Conservation (phyloP, 1,140 invertebrate species). For the Papilio polyxenes region DNA sequence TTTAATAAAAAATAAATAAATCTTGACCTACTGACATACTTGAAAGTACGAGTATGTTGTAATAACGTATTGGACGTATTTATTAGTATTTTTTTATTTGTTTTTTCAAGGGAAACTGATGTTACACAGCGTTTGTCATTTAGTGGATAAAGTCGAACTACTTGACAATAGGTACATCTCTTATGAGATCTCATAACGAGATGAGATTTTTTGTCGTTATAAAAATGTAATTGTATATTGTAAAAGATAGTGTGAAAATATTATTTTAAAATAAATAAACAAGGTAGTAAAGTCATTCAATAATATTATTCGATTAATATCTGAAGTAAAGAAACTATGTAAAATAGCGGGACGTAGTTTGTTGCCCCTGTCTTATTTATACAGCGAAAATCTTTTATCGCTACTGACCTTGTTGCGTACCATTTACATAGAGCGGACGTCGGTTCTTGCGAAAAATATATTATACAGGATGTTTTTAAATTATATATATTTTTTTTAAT, state of each 20-base stretch:
- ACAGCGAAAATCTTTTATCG: slow-evolving; percentile 26
- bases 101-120: too few species aligned
- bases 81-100: too few species aligned
- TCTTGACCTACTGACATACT: neutral
- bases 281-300: too few species aligned
- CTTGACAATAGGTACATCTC: too few species aligned
- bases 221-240: too few species aligned
- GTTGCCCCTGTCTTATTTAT: slow-evolving; percentile 15
- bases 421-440: slow-evolving; percentile 16
- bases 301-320: too few species aligned
- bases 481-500: neutral
- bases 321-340: neutral
- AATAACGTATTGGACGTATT: neutral
- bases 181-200: too few species aligned
- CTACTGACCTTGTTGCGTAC: neutral
- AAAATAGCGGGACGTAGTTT: neutral
- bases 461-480: neutral
- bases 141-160: too few species aligned
- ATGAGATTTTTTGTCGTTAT: too few species aligned
- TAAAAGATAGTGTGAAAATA: too few species aligned
- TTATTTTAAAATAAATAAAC: too few species aligned
- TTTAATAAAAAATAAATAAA: neutral
- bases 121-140: too few species aligned
- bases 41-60: neutral
- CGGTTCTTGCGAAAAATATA: slow-evolving; percentile 4